Base-by-base conservation (phyloP, 2,113 vertebrate genomes). In the Eolophus roseicapilla region DNA sequence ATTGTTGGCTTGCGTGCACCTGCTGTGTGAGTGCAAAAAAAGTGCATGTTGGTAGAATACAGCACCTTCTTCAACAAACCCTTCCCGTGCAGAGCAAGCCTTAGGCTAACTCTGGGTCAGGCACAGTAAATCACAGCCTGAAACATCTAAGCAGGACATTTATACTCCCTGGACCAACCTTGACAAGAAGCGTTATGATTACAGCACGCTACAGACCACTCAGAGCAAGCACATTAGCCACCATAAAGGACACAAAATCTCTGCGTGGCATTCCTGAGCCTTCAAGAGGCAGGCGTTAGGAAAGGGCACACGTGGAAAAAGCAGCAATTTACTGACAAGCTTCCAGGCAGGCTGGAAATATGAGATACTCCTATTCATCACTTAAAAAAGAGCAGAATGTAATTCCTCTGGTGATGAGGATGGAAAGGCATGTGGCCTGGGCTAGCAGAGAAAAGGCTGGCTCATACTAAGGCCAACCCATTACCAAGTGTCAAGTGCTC, bases 401-500 rank as follows among this genome's bases (percentile, higher is more conserved):
- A 92, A 90, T 76, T 95, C 91, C 88, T 89, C 75, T 7, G 37
- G 73, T 53, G 89, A 92, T 75, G 83, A 81, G 59, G 77, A 86
- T 21, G 41, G 93, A 91, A 73, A 89, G 86, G 77, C 86, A 67
- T 65, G 78, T 10, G 41, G 86, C 55, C 77, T 5, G 74, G 77
- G 59, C 88, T 37, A 90, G 86, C 65, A 83, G 39, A 59, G 79
- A 90, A 86, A 94, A 90, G 70, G 79, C n/a, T 96, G 93, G 70
- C 64, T 94, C 76, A 41, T 37, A 77, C 62, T 69, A 93, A 94
- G 93, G 88, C 86, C 89, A 68, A 44, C 60, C 89, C 88, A 90
- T 95, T 91, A 87, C 69, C 69, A 93, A 90, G 88, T 92, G 95
- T 94, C 95, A 97, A 96, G 88, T 50, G 92, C 52, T 84, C 92